A percentile compares a stretch with the other conserved stretches of the same genome.
These are phyloP conservation scores for Sesia apiformis DNA, from an alignment of 2,888 invertebrate genomes.

Conservation along the genomic window DNA sequence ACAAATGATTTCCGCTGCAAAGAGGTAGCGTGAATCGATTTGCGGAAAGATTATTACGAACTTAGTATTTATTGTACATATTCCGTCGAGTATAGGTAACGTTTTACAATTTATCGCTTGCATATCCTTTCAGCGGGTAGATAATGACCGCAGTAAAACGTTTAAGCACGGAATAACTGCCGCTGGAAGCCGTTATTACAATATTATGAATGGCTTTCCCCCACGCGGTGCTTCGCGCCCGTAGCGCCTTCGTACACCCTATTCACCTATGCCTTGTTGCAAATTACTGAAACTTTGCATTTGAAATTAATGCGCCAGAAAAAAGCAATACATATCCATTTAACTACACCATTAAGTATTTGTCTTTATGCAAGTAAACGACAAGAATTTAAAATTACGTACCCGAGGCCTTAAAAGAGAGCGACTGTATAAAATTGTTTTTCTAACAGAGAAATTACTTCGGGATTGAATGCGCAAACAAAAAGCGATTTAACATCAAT, in stretches of 20 bases:
- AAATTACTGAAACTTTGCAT: slow-evolving; percentile 12
- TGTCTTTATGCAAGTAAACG: slow-evolving; percentile 3
- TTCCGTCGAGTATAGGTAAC: slow-evolving; percentile 37
- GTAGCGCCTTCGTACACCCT: not conserved
- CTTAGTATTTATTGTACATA: not conserved
- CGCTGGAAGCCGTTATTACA: slow-evolving; percentile 71
- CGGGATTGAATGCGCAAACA: slow-evolving; percentile 51
- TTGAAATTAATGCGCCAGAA: not conserved
- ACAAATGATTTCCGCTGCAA: too few species aligned
- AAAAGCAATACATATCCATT: not conserved
- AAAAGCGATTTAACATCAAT: slow-evolving; percentile 60
- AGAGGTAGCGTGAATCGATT: too few species aligned
- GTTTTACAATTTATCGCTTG: slow-evolving; percentile 67
- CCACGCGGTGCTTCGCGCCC: slow-evolving; percentile 18
- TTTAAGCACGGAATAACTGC: slow-evolving; percentile 73
- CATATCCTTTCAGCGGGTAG: slow-evolving; percentile 74
- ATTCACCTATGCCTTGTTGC: slow-evolving; percentile 1
- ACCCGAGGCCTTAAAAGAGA: slow-evolving; percentile 26
- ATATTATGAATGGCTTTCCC: slow-evolving; percentile 70
- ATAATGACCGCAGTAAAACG: slow-evolving; percentile 75
- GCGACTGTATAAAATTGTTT: slow-evolving; percentile 41
- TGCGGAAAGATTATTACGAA: too few species aligned
- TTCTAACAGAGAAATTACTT: slow-evolving; percentile 46
- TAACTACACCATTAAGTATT: not conserved
- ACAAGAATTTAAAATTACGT: slow-evolving; percentile 17